Conservation (phyloP, 2,797 vertebrate genomes). For the Synanceia verrucosa region DNA sequence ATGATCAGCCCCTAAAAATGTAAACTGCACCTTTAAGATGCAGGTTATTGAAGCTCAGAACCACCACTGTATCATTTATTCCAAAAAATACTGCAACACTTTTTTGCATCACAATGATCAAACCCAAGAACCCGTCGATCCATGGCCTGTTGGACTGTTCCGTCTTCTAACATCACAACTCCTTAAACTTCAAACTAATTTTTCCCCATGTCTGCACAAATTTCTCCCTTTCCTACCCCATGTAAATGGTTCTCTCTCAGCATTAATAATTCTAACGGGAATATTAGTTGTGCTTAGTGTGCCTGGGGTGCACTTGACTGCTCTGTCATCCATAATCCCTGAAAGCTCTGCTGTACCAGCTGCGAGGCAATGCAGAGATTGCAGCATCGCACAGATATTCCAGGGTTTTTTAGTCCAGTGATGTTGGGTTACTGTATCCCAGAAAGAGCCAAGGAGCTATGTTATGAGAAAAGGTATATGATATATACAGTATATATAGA, state of each 20-base stretch:
- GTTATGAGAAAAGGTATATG: too few species aligned
- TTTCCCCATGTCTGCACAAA: too few species aligned
- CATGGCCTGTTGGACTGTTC: neutral
- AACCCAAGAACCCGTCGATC: neutral
- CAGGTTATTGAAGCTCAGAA: too few species aligned
- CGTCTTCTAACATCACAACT: neutral
- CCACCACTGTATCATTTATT: too few species aligned
- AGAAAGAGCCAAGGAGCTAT: neutral
- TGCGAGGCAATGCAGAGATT: neutral
- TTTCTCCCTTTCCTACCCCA: neutral
- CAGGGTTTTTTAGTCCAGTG: neutral
- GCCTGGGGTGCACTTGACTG: neutral
- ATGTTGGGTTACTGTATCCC: neutral
- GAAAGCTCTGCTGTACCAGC: slow-evolving; percentile 4
- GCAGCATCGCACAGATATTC: neutral
- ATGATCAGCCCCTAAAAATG: too few species aligned
- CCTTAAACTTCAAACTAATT: too few species aligned
- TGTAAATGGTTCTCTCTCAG: neutral
- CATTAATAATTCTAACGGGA: neutral
- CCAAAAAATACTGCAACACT: too few species aligned
- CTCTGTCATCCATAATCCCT: slow-evolving; percentile 15
- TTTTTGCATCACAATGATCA: neutral
- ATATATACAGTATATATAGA: too few species aligned
- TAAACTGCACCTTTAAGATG: too few species aligned
- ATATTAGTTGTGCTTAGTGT: neutral